These are phyloP conservation scores for Biston betularia DNA, from an alignment of 2,888 invertebrate species.

Conservation along the genomic window DNA sequence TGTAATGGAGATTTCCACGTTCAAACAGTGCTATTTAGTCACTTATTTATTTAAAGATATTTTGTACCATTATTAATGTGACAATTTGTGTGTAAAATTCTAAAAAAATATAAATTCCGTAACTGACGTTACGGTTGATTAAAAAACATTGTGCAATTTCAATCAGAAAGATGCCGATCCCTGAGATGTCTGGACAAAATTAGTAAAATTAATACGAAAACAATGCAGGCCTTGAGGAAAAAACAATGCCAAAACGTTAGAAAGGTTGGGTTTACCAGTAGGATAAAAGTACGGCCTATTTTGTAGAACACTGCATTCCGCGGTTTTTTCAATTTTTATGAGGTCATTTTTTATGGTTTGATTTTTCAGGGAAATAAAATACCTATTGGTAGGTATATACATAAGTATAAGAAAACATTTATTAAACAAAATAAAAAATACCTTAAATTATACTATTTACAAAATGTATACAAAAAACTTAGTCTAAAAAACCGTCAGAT, in stretches of 20 bases:
- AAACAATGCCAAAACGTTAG: neutral
- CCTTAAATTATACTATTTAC: too few relatives aligned
- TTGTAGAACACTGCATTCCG: neutral
- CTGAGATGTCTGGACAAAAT: neutral
- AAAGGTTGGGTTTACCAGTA: neutral
- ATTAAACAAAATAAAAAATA: too few relatives aligned
- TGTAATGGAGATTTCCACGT: neutral
- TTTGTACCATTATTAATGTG: neutral
- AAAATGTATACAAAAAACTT: too few relatives aligned
- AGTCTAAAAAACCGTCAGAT: too few relatives aligned
- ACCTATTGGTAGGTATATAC: neutral
- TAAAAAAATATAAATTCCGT: neutral
- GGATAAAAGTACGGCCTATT: neutral
- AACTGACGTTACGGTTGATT: neutral
- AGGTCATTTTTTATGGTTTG: too few relatives aligned
- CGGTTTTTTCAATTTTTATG: neutral
- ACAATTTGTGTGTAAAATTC: neutral
- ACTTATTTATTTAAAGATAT: neutral
- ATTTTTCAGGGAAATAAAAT: too few relatives aligned
- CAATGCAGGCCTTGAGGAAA: slow-evolving; percentile 1
- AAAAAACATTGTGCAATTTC: slow-evolving; percentile 8
- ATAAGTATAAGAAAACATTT: too few relatives aligned
- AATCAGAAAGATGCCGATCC: neutral
- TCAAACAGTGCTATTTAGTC: neutral
- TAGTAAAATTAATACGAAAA: neutral